Evolutionary conservation across 2,888 invertebrate genomes (phyloP).

Genomic region (Folsomia candida): DNA sequence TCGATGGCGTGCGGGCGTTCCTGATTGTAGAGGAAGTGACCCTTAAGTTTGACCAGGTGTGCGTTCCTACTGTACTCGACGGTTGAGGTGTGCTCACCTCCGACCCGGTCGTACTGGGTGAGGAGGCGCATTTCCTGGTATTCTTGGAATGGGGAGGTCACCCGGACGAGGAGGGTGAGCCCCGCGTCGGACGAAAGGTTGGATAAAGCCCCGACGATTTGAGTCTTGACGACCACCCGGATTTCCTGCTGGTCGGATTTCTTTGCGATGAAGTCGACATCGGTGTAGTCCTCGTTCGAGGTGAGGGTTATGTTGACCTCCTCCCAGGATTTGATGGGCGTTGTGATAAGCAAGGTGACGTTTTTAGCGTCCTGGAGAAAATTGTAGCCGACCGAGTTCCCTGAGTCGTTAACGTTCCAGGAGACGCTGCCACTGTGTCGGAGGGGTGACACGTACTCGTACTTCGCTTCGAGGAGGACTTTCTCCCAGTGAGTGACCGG

Average conservation of each 20-base stretch:
- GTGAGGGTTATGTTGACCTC: slow-evolving; percentile 31
- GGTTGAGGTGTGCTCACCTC: slow-evolving; percentile 14
- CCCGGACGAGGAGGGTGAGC: slow-evolving; percentile 24
- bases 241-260: slow-evolving; percentile 41
- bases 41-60: slow-evolving; percentile 22
- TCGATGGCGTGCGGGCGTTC: slow-evolving; percentile 25
- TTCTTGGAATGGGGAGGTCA: slow-evolving; percentile 41
- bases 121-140: slow-evolving; percentile 35
- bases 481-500: slow-evolving; percentile 41
- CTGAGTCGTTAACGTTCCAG: slow-evolving; percentile 37
- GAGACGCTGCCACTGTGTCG: slow-evolving; percentile 20
- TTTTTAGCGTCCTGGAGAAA: slow-evolving; percentile 23
- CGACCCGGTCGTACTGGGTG: slow-evolving; percentile 29
- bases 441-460: slow-evolving; percentile 5
- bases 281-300: slow-evolving; percentile 22
- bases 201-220: slow-evolving; percentile 36
- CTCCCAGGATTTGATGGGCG: slow-evolving; percentile 47
- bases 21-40: slow-evolving; percentile 28
- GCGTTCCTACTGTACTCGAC: slow-evolving; percentile 22
- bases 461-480: slow-evolving; percentile 23
- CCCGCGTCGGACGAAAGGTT: slow-evolving; percentile 15
- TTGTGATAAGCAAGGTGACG: slow-evolving; percentile 32
- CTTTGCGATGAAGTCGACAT: slow-evolving; percentile 24
- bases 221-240: slow-evolving; percentile 27
- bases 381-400: slow-evolving; percentile 20